Conservation (phyloP, 2,797 vertebrate species). For the Oryzias dopingdopingensis region DNA sequence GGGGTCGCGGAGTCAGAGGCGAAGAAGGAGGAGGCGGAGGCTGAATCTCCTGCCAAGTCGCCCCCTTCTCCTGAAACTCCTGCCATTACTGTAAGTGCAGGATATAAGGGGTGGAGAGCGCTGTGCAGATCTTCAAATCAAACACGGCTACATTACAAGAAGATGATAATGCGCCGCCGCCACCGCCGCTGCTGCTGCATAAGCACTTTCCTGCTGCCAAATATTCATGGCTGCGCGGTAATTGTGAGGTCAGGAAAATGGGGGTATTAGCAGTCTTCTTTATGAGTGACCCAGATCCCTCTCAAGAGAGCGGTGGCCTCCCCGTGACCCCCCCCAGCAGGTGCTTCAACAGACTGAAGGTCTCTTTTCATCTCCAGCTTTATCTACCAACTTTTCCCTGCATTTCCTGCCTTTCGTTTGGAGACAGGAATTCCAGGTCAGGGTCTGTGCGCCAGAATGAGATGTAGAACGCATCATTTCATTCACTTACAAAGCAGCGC, state of each 20-base stretch:
- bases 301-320: slow-evolving; percentile 48
- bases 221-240: slow-evolving; percentile 29
- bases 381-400: slow-evolving; percentile 26
- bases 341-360: slow-evolving; percentile 21
- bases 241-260: slow-evolving; percentile 36
- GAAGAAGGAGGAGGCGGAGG: slow-evolving; percentile 18
- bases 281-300: slow-evolving; percentile 56
- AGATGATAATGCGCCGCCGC: slow-evolving; percentile 12
- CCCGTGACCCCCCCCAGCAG: slow-evolving; percentile 48
- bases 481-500: slow-evolving; percentile 20
- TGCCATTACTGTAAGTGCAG: slow-evolving; percentile 61
- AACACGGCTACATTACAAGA: slow-evolving; percentile 46
- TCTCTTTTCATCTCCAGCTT: slow-evolving; percentile 33
- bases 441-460: slow-evolving; percentile 9
- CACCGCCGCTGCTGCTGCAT: slow-evolving; percentile 41
- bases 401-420: slow-evolving; percentile 42
- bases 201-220: slow-evolving; percentile 45
- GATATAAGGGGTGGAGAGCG: slow-evolving; percentile 33
- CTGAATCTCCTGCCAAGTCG: slow-evolving; percentile 61
- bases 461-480: slow-evolving; percentile 24
- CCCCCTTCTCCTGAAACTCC: slow-evolving; percentile 55
- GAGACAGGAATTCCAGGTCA: slow-evolving; percentile 52
- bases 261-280: slow-evolving; percentile 58
- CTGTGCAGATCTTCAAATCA: slow-evolving; percentile 59
- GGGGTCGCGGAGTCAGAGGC: slow-evolving; percentile 27